A percentile compares a stretch with the other conserved stretches of the same genome.
phyloP scores from a whole-genome alignment of 2,797 vertebrate species.

The Taenioides sp. region DNA sequence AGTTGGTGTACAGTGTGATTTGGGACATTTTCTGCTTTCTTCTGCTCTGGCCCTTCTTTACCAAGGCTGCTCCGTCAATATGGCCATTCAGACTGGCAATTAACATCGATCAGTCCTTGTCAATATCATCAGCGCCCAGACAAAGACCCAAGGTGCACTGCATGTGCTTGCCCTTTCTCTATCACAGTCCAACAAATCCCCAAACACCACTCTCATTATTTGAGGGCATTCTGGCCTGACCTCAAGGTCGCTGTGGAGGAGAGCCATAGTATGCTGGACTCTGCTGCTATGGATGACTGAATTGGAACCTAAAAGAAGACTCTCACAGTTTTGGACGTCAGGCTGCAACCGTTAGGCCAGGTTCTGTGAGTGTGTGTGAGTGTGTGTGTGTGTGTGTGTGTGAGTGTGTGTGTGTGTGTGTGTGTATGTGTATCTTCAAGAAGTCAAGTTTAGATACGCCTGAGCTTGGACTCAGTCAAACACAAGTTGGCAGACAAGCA shows the following conservation, averaged over 20 bases:
- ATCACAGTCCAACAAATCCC: conserved; percentile 74
- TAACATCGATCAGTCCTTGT: conserved; percentile 82
- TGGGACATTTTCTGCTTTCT: conserved; percentile 43
- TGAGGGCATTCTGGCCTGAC: conserved; percentile 74
- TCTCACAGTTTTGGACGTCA: conserved; percentile 20
- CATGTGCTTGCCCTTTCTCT: conserved; percentile 69
- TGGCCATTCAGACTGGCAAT: conserved; percentile 82
- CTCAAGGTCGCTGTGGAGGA: conserved; percentile 68
- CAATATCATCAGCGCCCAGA: conserved; percentile 78
- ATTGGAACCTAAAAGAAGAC: conserved; percentile 50
- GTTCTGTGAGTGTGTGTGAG: conserved; percentile 15
- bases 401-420: conserved; percentile 33
- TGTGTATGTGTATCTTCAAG: conserved; percentile 41
- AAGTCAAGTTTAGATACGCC: conserved; percentile 44
- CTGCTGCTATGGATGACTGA: conserved; percentile 59
- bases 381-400: conserved; percentile 31
- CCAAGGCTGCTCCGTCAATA: conserved; percentile 78
- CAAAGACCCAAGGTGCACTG: conserved; percentile 80
- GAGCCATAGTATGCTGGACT: conserved; percentile 56
- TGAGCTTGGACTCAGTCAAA: conserved; percentile 43
- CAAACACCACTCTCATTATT: conserved; percentile 77
- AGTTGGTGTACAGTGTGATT: conserved; percentile 34
- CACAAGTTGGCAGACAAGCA: conserved; percentile 44
- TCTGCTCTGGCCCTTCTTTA: conserved; percentile 67
- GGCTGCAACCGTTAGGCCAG: conserved; percentile 52